These are phyloP conservation scores for Microtus oregoni DNA, from an alignment of 2,113 vertebrate species.

Conservation along the genomic window DNA sequence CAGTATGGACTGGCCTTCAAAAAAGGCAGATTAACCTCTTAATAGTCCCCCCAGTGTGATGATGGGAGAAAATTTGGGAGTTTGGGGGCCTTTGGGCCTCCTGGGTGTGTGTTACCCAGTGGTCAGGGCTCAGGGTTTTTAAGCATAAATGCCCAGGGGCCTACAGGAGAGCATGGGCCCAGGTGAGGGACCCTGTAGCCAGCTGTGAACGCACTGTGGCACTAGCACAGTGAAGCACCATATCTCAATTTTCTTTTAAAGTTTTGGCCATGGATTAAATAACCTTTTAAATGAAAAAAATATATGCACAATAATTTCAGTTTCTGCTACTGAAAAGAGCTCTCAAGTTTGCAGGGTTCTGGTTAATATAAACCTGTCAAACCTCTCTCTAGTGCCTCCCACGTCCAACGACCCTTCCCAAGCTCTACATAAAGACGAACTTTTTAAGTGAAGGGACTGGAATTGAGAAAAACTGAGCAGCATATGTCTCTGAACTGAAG, in stretches of 20 bases:
- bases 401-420: neutral
- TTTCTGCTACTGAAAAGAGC: neutral
- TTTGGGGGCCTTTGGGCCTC: neutral
- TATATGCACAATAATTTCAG: neutral
- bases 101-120: neutral
- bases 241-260: neutral
- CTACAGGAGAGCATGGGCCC: neutral
- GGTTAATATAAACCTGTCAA: neutral
- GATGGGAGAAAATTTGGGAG: neutral
- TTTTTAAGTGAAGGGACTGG: neutral
- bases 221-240: neutral
- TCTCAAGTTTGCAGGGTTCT: neutral
- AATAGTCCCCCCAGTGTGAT: slow-evolving; percentile 34
- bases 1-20: neutral
- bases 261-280: slow-evolving; percentile 65
- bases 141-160: neutral
- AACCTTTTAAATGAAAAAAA: slow-evolving; percentile 35
- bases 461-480: neutral
- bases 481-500: neutral
- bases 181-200: neutral
- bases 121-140: neutral
- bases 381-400: slow-evolving; percentile 4
- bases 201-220: neutral
- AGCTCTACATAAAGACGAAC: neutral
- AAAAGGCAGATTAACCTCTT: neutral